Evolutionary conservation across 2,113 vertebrate species (phyloP).

Genomic region (Cettia cetti): DNA sequence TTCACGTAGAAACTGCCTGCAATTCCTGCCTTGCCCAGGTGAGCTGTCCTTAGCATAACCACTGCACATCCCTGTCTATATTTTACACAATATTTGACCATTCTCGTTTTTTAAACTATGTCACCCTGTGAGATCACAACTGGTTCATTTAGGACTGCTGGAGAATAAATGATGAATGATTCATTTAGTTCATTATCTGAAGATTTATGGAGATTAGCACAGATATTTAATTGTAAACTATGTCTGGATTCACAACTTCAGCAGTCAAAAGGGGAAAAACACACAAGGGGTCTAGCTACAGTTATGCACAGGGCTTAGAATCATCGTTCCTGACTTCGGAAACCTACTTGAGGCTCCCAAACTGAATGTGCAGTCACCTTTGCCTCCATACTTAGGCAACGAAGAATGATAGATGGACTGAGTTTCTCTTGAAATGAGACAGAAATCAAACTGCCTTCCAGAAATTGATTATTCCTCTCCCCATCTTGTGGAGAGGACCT

Average conservation of each 20-base stretch:
- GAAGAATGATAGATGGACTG: neutral
- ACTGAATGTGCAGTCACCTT: neutral
- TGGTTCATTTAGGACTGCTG: neutral
- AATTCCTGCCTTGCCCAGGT: neutral
- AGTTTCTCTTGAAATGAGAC: neutral
- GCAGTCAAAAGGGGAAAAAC: too few species aligned
- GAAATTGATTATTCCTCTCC: neutral
- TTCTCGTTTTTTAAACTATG: neutral
- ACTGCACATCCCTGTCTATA: neutral
- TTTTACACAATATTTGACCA: neutral
- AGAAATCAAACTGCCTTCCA: neutral
- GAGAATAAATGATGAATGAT: neutral
- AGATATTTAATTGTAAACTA: neutral
- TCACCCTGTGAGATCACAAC: neutral
- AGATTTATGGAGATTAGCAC: neutral
- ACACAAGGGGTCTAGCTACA: accelerated
- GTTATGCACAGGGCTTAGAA: neutral
- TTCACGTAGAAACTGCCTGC: neutral
- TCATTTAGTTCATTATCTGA: neutral
- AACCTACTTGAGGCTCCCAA: neutral
- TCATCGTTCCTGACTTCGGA: neutral
- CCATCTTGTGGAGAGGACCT: neutral
- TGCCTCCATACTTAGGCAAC: neutral
- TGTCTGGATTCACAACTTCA: neutral
- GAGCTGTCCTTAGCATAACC: neutral